A percentile compares a stretch with the other conserved stretches of the same genome.
phyloP scores from a whole-genome alignment of 2,113 vertebrate species.

The Pagrus major region DNA sequence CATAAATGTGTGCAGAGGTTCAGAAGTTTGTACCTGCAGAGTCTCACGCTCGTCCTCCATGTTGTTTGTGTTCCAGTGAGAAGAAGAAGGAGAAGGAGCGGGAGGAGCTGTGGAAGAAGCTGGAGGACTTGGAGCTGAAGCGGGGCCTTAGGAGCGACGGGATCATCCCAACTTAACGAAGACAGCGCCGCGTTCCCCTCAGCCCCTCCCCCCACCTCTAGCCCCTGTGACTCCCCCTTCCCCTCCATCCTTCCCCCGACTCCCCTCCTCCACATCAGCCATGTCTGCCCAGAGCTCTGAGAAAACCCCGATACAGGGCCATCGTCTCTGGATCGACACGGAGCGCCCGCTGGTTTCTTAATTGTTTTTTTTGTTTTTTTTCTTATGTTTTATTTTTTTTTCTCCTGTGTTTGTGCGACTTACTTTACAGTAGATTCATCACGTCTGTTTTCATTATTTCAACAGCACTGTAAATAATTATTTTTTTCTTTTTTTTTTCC shows the following conservation, averaged over 20 bases:
- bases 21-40: too few species aligned
- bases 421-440: slow-evolving; percentile 97
- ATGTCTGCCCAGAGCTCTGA: slow-evolving; percentile 73
- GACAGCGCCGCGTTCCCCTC: slow-evolving; percentile 83
- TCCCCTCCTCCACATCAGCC: slow-evolving; percentile 60
- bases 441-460: slow-evolving; percentile 99
- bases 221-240: slow-evolving; percentile 43
- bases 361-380: slow-evolving; percentile 70
- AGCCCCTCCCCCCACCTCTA: slow-evolving; percentile 70
- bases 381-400: slow-evolving; percentile 76
- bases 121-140: slow-evolving; percentile 99
- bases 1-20: too few species aligned
- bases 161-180: slow-evolving; percentile 98
- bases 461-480: slow-evolving; percentile 99
- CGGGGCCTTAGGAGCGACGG: slow-evolving; percentile 96
- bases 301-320: slow-evolving; percentile 77
- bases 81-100: slow-evolving; percentile 99
- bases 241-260: slow-evolving; percentile 31
- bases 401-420: slow-evolving; percentile 95
- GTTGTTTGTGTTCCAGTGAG: slow-evolving; percentile 84
- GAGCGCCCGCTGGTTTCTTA: slow-evolving; percentile 84
- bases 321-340: slow-evolving; percentile 87
- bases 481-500: slow-evolving; percentile 78
- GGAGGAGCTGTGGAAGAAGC: slow-evolving; percentile 99
- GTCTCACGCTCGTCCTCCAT: neutral